phyloP scores from a whole-genome alignment of 2,113 vertebrate genomes.

The Laterallus jamaicensis region DNA sequence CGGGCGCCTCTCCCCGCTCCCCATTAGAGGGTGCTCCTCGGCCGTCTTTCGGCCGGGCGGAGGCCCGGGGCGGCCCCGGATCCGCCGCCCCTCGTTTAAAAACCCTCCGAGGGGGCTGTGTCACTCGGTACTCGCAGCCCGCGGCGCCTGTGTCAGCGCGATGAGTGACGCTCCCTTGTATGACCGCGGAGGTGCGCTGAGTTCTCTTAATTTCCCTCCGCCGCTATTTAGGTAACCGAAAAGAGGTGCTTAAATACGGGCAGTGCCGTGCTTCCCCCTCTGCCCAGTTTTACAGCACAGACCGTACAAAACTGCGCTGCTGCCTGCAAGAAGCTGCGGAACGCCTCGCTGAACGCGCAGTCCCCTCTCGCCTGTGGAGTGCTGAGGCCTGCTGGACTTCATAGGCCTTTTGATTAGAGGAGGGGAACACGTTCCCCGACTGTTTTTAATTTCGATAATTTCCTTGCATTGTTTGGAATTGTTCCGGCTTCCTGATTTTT shows the following conservation, averaged over 20 bases:
- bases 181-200: no score
- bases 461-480: not conserved
- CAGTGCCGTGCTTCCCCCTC: not conserved
- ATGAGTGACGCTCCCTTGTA: accelerated
- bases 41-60: not conserved
- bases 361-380: not conserved
- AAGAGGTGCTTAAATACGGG: not conserved
- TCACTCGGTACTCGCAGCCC: not conserved
- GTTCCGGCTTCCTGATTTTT: not conserved
- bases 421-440: not conserved
- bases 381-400: not conserved
- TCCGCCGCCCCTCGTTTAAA: no score
- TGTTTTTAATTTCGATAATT: not conserved
- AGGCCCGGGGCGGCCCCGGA: no score
- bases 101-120: accelerated
- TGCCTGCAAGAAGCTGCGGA: not conserved
- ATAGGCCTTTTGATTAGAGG: not conserved
- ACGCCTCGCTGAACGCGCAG: not conserved
- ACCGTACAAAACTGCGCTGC: not conserved
- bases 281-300: not conserved
- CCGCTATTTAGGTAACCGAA: not conserved
- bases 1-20: not conserved
- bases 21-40: not conserved
- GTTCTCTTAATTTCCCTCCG: not conserved
- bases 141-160: accelerated